Evolutionary conservation across 2,888 invertebrate genomes (phyloP).

Genomic region (Thecocarcelia acutangulata): DNA sequence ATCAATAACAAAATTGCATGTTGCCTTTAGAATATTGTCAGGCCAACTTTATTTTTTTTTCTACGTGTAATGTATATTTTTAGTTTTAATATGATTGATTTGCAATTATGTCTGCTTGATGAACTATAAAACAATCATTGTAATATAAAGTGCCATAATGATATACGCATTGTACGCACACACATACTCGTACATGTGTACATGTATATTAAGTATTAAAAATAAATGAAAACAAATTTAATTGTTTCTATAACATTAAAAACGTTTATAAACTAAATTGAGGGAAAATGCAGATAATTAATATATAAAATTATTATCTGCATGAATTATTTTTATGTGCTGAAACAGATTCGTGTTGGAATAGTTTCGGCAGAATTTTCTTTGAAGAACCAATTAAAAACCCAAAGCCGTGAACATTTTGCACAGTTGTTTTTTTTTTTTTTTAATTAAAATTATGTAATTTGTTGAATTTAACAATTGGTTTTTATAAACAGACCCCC

Average conservation of each 20-base stretch:
- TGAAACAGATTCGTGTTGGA: too few species aligned
- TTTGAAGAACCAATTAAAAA: too few species aligned
- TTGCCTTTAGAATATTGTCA: too few species aligned
- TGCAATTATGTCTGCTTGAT: slow-evolving; percentile 73
- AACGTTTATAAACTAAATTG: slow-evolving; percentile 10
- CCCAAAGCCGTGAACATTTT: too few species aligned
- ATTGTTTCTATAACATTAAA: slow-evolving; percentile 31
- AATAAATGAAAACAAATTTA: slow-evolving; percentile 39
- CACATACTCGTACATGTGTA: too few species aligned
- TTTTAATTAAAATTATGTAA: too few species aligned
- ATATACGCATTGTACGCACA: not conserved
- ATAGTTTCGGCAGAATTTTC: too few species aligned
- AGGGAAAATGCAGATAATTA: slow-evolving; percentile 34
- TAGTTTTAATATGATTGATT: slow-evolving; percentile 69
- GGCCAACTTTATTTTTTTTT: not conserved
- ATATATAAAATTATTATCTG: not conserved
- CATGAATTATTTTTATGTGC: too few species aligned
- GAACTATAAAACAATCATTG: slow-evolving; percentile 77
- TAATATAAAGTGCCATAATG: slow-evolving; percentile 68
- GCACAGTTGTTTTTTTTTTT: too few species aligned
- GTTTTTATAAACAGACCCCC: too few species aligned
- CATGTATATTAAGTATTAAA: slow-evolving; percentile 3
- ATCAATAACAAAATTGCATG: too few species aligned
- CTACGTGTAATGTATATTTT: not conserved
- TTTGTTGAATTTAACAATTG: too few species aligned